Evolutionary conservation across 2,888 invertebrate species (phyloP), one percentile per base, ranked within the genome.

Genomic region (Dinocampus coccinellae): DNA sequence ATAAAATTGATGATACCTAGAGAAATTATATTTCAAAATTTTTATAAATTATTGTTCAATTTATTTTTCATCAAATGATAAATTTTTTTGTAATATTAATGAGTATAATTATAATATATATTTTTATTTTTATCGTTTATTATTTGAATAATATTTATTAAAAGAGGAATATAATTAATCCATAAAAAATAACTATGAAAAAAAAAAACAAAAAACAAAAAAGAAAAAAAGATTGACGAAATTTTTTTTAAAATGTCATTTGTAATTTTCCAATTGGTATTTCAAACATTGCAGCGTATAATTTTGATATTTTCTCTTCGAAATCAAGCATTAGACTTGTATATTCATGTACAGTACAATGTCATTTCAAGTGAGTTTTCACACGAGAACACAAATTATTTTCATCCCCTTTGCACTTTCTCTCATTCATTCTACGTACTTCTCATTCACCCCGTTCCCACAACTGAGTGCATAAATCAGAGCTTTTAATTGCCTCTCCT

Each of bases 201-300:
- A n/a, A 47, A 47, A 4, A 7, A 47, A 47, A 47, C n/a, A 16
- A n/a, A n/a, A n/a, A 47, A n/a, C 39, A n/a, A n/a, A 20, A 47
- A 47, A 47, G 16, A 42, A 16, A 0, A 52, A 16, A 33, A 47
- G n/a, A n/a, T n/a, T n/a, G n/a, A n/a, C n/a, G n/a, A n/a, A n/a
- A n/a, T n/a, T n/a, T 58, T 26, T 58, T 73, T 74, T 55, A 64
- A 79, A 64, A 79, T 78, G 75, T 74, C 77, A 75, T 79, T 82
- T 80, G 76, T n/a, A 80, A 82, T 79, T 82, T 81, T 81, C 79
- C 79, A 81, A 84, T 83, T 83, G 83, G 82, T 82, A 81, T 81
- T 80, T 81, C 79, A 70, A 58, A 69, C 53, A 58, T 69, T 64
- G 65, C 70, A 64, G 68, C n/a, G n/a, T 66, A 72, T 20, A 42